These are phyloP conservation scores for Mnemiopsis leidyi DNA, from an alignment of 37 sponge, comb jelly and placozoan species.

Conservation along the genomic window DNA sequence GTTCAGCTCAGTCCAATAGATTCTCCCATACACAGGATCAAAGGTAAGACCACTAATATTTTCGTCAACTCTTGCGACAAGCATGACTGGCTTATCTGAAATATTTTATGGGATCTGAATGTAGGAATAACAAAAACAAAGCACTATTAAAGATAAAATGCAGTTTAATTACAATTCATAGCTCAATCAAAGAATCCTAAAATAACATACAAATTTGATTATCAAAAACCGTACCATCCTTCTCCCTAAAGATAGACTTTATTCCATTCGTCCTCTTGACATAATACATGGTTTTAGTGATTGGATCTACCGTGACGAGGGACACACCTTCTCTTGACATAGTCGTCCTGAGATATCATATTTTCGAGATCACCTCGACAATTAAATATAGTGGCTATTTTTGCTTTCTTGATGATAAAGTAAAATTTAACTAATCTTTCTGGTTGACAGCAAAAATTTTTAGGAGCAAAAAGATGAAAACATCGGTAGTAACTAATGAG, in stretches of 20 bases:
- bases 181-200: too few relatives aligned
- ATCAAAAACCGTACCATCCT: not conserved
- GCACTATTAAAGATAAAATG: too few relatives aligned
- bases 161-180: too few relatives aligned
- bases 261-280: slow-evolving; percentile 5
- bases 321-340: slow-evolving; percentile 30
- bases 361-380: too few relatives aligned
- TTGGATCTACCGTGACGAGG: not conserved
- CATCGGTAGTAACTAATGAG: not conserved
- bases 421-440: too few relatives aligned
- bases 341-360: not conserved
- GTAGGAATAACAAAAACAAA: too few relatives aligned
- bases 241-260: not conserved
- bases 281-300: slow-evolving; percentile 1
- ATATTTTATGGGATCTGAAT: too few relatives aligned
- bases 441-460: too few relatives aligned
- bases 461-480: too few relatives aligned
- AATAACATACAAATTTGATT: too few relatives aligned
- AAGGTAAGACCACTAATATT: not conserved
- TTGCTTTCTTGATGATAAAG: too few relatives aligned
- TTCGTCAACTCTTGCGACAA: slow-evolving; percentile 5
- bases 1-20: slow-evolving; percentile 5
- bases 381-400: too few relatives aligned
- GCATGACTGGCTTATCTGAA: not conserved
- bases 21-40: slow-evolving; percentile 2